Conservation (phyloP, 2,113 vertebrate genomes). For the Pagrus major region DNA sequence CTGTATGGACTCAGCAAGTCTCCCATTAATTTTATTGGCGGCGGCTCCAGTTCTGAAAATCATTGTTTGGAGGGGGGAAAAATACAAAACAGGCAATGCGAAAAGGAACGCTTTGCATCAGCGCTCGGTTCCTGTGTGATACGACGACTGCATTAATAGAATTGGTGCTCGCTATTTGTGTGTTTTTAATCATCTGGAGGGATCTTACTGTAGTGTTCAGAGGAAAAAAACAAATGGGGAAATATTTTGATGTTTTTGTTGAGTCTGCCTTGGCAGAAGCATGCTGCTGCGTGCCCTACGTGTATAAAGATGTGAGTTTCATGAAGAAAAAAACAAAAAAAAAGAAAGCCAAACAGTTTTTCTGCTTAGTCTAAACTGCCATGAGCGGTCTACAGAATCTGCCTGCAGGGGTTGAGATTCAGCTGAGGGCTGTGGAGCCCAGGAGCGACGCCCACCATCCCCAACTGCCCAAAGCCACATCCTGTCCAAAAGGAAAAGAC, state of each 20-base stretch:
- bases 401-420: slow-evolving; percentile 71
- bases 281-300: slow-evolving; percentile 53
- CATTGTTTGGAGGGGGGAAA: slow-evolving; percentile 80
- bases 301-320: slow-evolving; percentile 68
- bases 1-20: slow-evolving; percentile 84
- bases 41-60: slow-evolving; percentile 81
- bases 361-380: slow-evolving; percentile 72
- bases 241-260: slow-evolving; percentile 73
- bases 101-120: slow-evolving; percentile 71
- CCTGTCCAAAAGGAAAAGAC: slow-evolving; percentile 82
- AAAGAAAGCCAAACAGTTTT: slow-evolving; percentile 61
- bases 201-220: slow-evolving; percentile 59
- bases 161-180: slow-evolving; percentile 58
- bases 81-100: slow-evolving; percentile 74
- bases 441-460: slow-evolving; percentile 72
- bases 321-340: slow-evolving; percentile 22
- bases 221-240: slow-evolving; percentile 60
- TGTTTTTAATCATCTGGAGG: slow-evolving; percentile 69
- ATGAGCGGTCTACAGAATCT: slow-evolving; percentile 62
- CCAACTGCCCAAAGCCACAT: slow-evolving; percentile 81
- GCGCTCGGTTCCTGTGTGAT: slow-evolving; percentile 80
- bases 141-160: slow-evolving; percentile 69
- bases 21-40: slow-evolving; percentile 87
- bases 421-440: slow-evolving; percentile 75
- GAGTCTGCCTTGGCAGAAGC: slow-evolving; percentile 48